phyloP scores from a whole-genome alignment of 1,140 invertebrate species.

The Agrypnia vestita region DNA sequence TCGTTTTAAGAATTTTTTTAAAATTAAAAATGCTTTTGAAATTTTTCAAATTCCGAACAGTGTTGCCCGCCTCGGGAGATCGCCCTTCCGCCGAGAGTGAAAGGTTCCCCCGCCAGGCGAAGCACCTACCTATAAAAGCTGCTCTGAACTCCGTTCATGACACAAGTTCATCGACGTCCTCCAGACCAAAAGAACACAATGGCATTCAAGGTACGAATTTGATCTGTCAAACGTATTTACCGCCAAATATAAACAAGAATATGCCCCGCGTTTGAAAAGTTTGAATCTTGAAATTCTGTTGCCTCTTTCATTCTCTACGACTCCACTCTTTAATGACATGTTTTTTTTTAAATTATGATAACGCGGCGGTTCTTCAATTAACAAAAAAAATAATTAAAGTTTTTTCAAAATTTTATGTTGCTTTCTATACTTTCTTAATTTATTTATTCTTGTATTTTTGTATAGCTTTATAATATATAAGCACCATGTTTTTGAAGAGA shows the following conservation, averaged over 20 bases:
- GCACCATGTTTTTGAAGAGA: too few relatives aligned
- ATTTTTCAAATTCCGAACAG: too few relatives aligned
- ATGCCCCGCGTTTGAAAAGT: not conserved
- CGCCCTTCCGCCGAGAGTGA: conserved; percentile 42
- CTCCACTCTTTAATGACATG: too few relatives aligned
- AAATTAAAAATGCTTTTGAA: too few relatives aligned
- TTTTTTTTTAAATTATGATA: too few relatives aligned
- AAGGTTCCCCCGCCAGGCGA: conserved; percentile 34
- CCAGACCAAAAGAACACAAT: conserved; percentile 43
- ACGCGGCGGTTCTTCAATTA: too few relatives aligned
- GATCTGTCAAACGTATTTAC: conserved; percentile 26
- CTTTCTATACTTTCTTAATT: not conserved
- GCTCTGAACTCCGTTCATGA: conserved; percentile 4
- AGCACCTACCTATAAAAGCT: conserved; percentile 41
- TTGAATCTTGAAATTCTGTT: not conserved
- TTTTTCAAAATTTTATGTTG: not conserved
- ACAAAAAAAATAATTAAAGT: too few relatives aligned
- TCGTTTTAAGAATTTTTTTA: too few relatives aligned
- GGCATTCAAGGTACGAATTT: conserved; percentile 52
- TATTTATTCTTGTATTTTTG: too few relatives aligned
- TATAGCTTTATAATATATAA: too few relatives aligned
- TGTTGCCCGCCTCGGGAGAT: not conserved
- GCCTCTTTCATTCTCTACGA: too few relatives aligned
- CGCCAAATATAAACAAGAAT: not conserved
- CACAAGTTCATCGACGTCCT: conserved; percentile 42